Percentiles rank a stretch among this genome's conserved stretches.
Conservation (phyloP, 2,797 vertebrate species). For the Sarcophilus harrisii region DNA sequence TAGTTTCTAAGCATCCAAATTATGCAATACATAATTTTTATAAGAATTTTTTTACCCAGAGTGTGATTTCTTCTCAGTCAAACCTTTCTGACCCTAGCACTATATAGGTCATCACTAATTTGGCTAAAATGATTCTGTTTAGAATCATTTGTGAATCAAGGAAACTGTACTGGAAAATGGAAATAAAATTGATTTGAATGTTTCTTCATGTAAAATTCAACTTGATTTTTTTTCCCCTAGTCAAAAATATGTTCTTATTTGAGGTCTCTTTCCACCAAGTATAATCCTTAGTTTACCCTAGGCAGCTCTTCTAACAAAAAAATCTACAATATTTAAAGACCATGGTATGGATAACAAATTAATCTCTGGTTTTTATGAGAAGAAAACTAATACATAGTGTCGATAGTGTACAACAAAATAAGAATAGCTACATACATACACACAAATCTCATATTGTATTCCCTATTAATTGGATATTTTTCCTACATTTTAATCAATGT, state of each 20-base stretch:
- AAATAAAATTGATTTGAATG: neutral
- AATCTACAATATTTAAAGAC: neutral
- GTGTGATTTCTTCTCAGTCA: neutral
- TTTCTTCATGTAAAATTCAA: slow-evolving; percentile 21
- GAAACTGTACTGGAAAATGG: neutral
- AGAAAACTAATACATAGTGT: neutral
- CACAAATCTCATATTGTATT: neutral
- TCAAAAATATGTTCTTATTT: slow-evolving; percentile 5
- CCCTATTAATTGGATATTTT: neutral
- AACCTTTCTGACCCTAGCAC: neutral
- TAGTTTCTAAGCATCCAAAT: neutral
- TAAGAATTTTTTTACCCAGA: neutral
- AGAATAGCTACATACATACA: too few relatives aligned
- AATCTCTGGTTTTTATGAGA: neutral
- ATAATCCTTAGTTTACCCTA: neutral
- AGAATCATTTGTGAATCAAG: slow-evolving; percentile 1
- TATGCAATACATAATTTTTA: neutral
- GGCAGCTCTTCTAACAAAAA: neutral
- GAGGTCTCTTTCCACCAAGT: neutral
- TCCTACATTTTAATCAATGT: neutral
- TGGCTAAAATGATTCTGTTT: neutral
- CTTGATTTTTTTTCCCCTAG: neutral
- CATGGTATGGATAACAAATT: neutral
- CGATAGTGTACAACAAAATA: neutral
- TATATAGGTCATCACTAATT: neutral